Evolutionary conservation across 1,140 invertebrate species (phyloP), one percentile per base, ranked within the genome.

Genomic region (Ceratina japonica): DNA sequence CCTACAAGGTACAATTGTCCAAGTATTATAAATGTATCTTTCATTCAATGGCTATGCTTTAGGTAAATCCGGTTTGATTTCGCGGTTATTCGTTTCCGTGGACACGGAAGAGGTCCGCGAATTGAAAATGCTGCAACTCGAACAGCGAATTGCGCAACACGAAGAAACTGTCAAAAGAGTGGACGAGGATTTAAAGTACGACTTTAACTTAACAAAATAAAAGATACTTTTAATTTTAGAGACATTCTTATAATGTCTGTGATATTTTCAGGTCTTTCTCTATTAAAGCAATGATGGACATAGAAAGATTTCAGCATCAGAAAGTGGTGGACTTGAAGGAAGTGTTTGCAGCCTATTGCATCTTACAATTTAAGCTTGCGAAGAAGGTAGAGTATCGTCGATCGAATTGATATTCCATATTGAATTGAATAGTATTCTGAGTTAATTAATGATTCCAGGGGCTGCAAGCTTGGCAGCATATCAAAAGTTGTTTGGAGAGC

Each of bases 61-160:
- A 89, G 96, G 96, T 49, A 96, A 96, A 91, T 92, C 94, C 0
- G 94, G 95, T 3, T 82, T 96, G 13, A 95, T 96, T 94, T 95
- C 95, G 7, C 92, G 95, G 2, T 79, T 97, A 71, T 96, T 97
- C 93, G 96, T 96, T n/a, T 94, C 94, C 59, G 95, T 96, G 1
- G 96, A 97, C 83, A 96, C 96, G 0, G 96, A 96, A 86, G 96
- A 97, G 89, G 95, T 97, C 56, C 93, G 95, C 68, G 96, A 97
- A 89, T 91, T 95, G 77, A 96, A 95, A 91, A 94, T 96, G 59
- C 91, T 93, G 56, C 94, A 95, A 59, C 90, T 97, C 27, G 96
- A 97, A 88, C 93, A 95, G 84, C 95, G 95, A 92, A 97, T 97
- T 82, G 89, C 93, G 68, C 94, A 95, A 75, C 94, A 95, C 59